Base-by-base conservation (phyloP, 1,140 invertebrate genomes). In the Phocides pigmalion region DNA sequence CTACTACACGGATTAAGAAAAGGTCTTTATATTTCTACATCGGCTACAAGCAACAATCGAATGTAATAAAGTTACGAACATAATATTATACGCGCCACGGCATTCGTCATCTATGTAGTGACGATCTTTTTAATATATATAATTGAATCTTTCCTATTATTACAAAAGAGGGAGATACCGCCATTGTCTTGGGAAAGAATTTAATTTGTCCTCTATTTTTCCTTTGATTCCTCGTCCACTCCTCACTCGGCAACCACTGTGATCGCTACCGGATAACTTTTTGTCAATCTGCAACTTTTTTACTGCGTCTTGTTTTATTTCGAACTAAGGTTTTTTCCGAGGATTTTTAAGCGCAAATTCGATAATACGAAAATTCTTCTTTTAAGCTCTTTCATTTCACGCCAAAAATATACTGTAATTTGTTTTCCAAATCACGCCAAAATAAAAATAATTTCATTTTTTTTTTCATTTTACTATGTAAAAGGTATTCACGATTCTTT, bases 141-240 rank as follows among this genome's bases (percentile, higher is more conserved):
- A 49, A 49, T 28, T 49, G 46, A 49, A 49, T 28, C 20, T 49
- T 16, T 49, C 22, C 15, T n/a, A n/a, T 15, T 49, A 47, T 49
- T 49, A 32, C n/a, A 28, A 20, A 32, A 49, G 22, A 49, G 14
- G 20, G 46, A 44, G 3, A 44, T 46, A 44, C 6, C 54, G 54
- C 41, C 28, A 46, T 59, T 46, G 41, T 59, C 54, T 46, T 16
- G 28, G n/a, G 25, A 32, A 46, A 35, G 25, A 59, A 59, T 59
- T 56, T 32, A 58, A 58, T 58, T 44, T 58, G 20, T 58, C 22
- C 20, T 12, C 17, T 46, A 28, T 25, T 44, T 59, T 58, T 46
- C 25, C 25, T 46, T 53, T 35, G 14, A 28, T 35, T 59, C 37
- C 22, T 22, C 25, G 14, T 28, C 41, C 16, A 59, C 19, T 20